Evolutionary conservation across 2,113 vertebrate species (phyloP).

Genomic region (Malurus cyaneus): DNA sequence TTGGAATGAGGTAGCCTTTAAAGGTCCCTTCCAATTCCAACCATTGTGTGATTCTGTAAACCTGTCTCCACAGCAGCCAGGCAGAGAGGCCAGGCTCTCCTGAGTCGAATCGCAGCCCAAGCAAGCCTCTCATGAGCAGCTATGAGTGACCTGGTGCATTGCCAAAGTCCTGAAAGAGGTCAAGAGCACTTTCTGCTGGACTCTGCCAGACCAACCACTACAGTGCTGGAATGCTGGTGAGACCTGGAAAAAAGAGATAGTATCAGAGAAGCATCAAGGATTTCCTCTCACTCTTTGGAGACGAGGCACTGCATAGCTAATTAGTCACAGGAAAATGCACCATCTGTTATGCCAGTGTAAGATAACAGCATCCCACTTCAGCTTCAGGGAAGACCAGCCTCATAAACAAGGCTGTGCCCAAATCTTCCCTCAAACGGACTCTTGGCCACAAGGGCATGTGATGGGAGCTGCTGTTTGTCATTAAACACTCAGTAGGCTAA

Average conservation of each 20-base stretch:
- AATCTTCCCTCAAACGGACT: neutral
- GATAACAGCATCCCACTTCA: neutral
- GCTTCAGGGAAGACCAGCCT: neutral
- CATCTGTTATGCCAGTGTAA: neutral
- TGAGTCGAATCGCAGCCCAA: accelerated
- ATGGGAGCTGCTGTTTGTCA: neutral
- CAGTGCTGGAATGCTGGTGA: accelerated
- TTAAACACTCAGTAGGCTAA: neutral
- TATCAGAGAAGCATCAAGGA: neutral
- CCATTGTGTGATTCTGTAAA: neutral
- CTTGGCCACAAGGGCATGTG: neutral
- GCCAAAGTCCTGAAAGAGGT: neutral
- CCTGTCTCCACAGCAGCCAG: neutral
- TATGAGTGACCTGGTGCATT: neutral
- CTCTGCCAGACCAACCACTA: accelerated
- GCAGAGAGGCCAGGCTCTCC: neutral
- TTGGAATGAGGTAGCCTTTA: neutral
- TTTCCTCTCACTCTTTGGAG: neutral
- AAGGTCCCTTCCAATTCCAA: neutral
- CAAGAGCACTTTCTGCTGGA: neutral
- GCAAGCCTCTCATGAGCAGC: neutral
- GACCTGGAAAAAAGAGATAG: neutral
- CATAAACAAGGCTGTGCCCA: accelerated
- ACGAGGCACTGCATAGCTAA: neutral
- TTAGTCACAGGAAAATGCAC: neutral